Evolutionary conservation across 92 coral and sea anemone genomes (phyloP).

Genomic region (Blastomussa wellsi): DNA sequence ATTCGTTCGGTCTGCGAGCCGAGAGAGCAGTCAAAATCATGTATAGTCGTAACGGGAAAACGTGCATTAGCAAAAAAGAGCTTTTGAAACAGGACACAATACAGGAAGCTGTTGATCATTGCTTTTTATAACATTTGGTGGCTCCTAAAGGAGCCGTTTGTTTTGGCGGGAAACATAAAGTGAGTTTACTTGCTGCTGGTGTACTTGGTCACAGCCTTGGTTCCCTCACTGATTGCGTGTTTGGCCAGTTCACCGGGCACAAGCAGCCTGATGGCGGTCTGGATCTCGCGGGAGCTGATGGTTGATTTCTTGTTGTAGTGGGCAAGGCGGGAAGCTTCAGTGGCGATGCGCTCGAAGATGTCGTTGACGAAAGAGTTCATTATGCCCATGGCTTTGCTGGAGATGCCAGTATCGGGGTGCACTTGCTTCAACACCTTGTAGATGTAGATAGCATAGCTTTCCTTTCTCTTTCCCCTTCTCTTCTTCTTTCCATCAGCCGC

Average conservation of each 20-base stretch:
- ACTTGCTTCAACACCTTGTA: constrained; percentile 60
- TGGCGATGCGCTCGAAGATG: constrained; percentile 75
- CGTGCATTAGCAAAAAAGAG: too few relatives aligned
- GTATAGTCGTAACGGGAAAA: too few relatives aligned
- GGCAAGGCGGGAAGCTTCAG: constrained; percentile 80
- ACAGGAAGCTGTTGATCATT: too few relatives aligned
- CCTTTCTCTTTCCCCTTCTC: constrained; percentile 28
- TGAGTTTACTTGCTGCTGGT: too few relatives aligned
- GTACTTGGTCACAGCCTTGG: too few relatives aligned
- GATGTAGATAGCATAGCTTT: constrained; percentile 33
- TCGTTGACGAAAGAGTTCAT: constrained; percentile 82
- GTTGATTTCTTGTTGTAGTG: constrained; percentile 83
- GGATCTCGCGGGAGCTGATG: constrained; percentile 87
- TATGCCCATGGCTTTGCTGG: constrained; percentile 84
- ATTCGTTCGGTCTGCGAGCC: too few relatives aligned
- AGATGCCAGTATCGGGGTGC: constrained; percentile 78
- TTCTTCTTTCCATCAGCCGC: constrained; percentile 43
- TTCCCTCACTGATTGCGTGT: constrained; percentile 88
- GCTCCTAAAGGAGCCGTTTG: constrained; percentile 82
- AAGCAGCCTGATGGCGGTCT: constrained; percentile 66
- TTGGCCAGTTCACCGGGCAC: constrained; percentile 83
- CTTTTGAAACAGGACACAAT: too few relatives aligned
- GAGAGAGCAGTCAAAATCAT: too few relatives aligned
- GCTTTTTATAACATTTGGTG: too few relatives aligned
- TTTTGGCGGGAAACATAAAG: too few relatives aligned